Conservation (phyloP, 2,113 vertebrate genomes). For the Bostrychus sinensis region DNA sequence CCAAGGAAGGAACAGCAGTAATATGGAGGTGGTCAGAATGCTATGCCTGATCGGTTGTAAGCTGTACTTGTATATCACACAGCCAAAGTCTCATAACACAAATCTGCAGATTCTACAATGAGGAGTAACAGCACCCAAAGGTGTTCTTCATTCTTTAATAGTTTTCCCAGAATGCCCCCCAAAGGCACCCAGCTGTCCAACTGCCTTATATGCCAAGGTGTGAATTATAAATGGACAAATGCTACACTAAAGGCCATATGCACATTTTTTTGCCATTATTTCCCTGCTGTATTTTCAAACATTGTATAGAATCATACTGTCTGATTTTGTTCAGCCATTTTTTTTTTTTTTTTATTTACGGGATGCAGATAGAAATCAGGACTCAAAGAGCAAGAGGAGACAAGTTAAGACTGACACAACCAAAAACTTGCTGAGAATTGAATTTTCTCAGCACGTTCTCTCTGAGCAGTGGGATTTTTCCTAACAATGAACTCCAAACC, state of each 20-base stretch:
- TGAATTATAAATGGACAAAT: constrained; percentile 30
- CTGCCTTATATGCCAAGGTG: constrained; percentile 55
- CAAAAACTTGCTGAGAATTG: constrained; percentile 70
- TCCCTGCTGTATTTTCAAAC: constrained; percentile 26
- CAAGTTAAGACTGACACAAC: constrained; percentile 54
- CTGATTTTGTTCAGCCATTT: constrained; percentile 48
- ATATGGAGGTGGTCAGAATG: no score
- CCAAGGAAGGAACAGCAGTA: no score
- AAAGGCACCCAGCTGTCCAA: constrained; percentile 27
- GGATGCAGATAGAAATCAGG: constrained; percentile 67
- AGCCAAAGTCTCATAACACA: constrained; percentile 2
- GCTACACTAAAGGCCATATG: constrained; percentile 36
- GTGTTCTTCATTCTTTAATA: constrained; percentile 25
- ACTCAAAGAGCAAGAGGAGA: constrained; percentile 39
- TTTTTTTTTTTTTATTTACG: constrained; percentile 57
- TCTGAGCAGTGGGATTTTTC: constrained; percentile 62
- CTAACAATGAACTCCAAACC: constrained; percentile 45
- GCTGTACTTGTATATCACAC: constrained; percentile 7
- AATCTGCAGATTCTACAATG: constrained; percentile 13
- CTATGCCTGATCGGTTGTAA: no score
- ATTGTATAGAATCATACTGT: constrained; percentile 59
- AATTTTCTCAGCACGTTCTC: constrained; percentile 62
- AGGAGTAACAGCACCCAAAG: constrained; percentile 5
- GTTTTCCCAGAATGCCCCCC: constrained; percentile 9
- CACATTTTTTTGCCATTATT: constrained; percentile 42